phyloP scores from a whole-genome alignment of 2,888 invertebrate genomes.

The Caenorhabditis panamensis region DNA sequence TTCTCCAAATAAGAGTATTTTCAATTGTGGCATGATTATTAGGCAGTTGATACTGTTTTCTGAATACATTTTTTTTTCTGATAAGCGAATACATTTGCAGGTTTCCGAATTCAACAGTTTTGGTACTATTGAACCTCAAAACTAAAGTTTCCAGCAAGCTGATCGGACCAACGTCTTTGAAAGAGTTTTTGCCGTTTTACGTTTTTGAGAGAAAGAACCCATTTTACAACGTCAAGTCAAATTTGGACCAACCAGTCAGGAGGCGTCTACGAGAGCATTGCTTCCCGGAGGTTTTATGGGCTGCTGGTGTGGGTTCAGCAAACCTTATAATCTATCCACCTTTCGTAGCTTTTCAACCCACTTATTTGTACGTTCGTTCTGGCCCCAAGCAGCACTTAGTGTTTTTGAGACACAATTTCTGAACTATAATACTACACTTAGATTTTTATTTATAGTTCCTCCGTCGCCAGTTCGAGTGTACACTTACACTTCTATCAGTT shows the following conservation, averaged over 20 bases:
- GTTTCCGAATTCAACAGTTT: too few species aligned
- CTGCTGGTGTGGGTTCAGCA: constrained; percentile 52
- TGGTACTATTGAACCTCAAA: too few species aligned
- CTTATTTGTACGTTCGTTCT: constrained; percentile 47
- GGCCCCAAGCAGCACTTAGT: constrained; percentile 27
- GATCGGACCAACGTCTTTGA: constrained; percentile 47
- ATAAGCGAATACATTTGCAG: too few species aligned
- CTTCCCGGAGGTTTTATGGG: constrained; percentile 48
- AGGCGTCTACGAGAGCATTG: constrained; percentile 15
- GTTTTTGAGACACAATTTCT: constrained; percentile 10
- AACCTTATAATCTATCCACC: constrained; percentile 60
- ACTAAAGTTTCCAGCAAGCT: constrained; percentile 20
- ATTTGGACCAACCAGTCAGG: constrained; percentile 57
- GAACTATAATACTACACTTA: not conserved
- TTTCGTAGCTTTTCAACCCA: constrained; percentile 30
- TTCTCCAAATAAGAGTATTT: too few species aligned
- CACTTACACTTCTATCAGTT: constrained; percentile 52
- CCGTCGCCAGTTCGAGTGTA: constrained; percentile 25
- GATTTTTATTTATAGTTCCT: constrained; percentile 22
- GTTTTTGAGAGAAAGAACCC: constrained; percentile 27
- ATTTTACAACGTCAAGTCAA: constrained; percentile 60
- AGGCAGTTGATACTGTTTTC: too few species aligned
- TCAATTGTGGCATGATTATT: too few species aligned
- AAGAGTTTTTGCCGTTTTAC: constrained; percentile 23
- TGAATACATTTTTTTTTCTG: too few species aligned